Conservation (phyloP, 2,797 vertebrate genomes). For the Philypnodon macrostomus region DNA sequence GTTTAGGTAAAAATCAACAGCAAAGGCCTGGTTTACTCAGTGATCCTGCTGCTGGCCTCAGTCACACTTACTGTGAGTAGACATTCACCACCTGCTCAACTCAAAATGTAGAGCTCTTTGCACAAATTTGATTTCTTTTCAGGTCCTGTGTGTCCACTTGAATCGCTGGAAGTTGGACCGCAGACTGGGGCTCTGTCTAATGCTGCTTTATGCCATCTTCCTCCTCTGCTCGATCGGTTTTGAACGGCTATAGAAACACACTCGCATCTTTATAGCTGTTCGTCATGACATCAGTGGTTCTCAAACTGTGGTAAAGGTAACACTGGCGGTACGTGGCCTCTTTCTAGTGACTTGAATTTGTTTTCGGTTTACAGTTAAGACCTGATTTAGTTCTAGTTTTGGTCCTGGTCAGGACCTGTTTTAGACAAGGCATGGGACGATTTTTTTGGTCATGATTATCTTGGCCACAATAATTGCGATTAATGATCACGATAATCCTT, state of each 20-base stretch:
- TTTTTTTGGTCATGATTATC: no score
- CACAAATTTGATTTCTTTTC: slow-evolving; percentile 12
- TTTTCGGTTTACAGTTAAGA: no score
- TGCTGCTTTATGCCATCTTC: slow-evolving; percentile 79
- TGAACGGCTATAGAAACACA: slow-evolving; percentile 65
- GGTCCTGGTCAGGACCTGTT: no score
- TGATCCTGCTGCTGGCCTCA: slow-evolving; percentile 80
- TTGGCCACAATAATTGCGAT: no score
- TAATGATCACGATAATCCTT: no score
- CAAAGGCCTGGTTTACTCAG: slow-evolving; percentile 80
- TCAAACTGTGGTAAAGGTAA: no score
- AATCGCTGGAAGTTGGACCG: slow-evolving; percentile 81
- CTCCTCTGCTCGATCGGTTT: slow-evolving; percentile 79
- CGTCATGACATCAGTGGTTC: no score
- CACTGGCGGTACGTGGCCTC: no score
- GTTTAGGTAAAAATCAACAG: slow-evolving; percentile 81
- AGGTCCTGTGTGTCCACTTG: slow-evolving; percentile 81
- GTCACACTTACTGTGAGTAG: slow-evolving; percentile 80
- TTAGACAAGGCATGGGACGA: no score
- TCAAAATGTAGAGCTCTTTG: not conserved
- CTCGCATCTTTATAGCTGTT: not conserved
- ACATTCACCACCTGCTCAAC: not conserved
- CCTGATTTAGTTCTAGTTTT: no score
- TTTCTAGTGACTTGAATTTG: no score
- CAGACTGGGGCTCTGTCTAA: slow-evolving; percentile 73